Conservation (phyloP, 2,888 invertebrate species). For the Chloroclysta siterata region DNA sequence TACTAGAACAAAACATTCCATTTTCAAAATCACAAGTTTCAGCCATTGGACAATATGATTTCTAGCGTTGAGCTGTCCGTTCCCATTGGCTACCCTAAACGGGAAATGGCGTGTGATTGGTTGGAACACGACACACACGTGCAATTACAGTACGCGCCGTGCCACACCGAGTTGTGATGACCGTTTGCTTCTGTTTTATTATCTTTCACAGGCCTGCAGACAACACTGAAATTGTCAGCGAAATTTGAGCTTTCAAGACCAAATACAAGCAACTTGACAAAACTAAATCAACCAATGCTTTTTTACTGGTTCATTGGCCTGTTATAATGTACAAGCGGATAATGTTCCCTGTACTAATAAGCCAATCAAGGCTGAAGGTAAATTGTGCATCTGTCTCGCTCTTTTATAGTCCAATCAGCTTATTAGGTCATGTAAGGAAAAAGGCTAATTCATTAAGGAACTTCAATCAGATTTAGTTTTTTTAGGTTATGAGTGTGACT, state of each 20-base stretch:
- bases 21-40: neutral
- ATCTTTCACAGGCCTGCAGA: conserved; percentile 64
- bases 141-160: conserved; percentile 70
- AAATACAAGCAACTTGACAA: no score
- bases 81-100: conserved; percentile 11
- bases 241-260: conserved; percentile 7
- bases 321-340: neutral
- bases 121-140: conserved; percentile 50
- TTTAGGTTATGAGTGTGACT: no score
- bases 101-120: conserved; percentile 1
- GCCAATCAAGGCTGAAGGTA: neutral
- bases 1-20: neutral
- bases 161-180: conserved; percentile 83
- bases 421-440: no score
- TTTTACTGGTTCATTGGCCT: neutral
- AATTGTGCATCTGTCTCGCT: no score
- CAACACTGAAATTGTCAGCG: conserved; percentile 57
- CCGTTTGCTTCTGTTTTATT: conserved; percentile 75
- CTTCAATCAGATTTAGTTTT: no score
- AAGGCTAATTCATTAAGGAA: no score
- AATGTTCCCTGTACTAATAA: neutral
- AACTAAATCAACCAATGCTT: neutral
- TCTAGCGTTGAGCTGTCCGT: neutral
- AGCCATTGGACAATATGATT: neutral
- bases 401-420: no score